Evolutionary conservation across 1,140 invertebrate species (phyloP).

Genomic region (Lamellibrachia luymesi): DNA sequence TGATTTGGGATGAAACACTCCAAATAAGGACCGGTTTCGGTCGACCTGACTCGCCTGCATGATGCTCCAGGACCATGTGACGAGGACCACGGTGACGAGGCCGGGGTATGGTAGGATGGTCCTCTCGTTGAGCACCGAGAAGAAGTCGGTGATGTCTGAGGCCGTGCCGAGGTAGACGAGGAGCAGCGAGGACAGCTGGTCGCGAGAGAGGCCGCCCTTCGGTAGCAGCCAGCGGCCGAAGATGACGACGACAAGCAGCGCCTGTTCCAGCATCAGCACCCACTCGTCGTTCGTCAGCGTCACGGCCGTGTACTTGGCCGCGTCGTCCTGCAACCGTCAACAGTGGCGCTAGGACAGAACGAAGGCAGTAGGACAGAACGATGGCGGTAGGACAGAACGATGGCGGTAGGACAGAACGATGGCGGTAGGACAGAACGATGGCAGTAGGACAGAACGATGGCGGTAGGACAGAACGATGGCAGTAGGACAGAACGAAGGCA

Average conservation of each 20-base stretch:
- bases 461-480: neutral
- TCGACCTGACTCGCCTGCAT: slow-evolving; percentile 60
- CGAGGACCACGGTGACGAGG: slow-evolving; percentile 20
- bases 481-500: neutral
- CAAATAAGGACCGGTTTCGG: neutral
- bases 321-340: neutral
- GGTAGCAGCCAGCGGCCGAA: slow-evolving; percentile 84
- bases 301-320: neutral
- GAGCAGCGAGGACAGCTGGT: slow-evolving; percentile 83
- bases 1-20: neutral
- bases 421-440: neutral
- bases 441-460: neutral
- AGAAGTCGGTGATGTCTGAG: slow-evolving; percentile 83
- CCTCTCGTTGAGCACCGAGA: slow-evolving; percentile 12
- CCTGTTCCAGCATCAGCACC: slow-evolving; percentile 82
- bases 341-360: neutral
- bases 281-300: slow-evolving; percentile 58
- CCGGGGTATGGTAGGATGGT: neutral
- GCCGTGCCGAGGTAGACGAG: slow-evolving; percentile 73
- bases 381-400: no score
- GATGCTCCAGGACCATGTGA: slow-evolving; percentile 21
- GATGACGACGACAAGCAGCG: slow-evolving; percentile 80
- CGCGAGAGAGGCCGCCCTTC: slow-evolving; percentile 81
- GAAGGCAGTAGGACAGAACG: neutral
- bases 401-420: neutral